Evolutionary conservation across 2,888 invertebrate species (phyloP).

Genomic region (Ochlodes sylvanus): DNA sequence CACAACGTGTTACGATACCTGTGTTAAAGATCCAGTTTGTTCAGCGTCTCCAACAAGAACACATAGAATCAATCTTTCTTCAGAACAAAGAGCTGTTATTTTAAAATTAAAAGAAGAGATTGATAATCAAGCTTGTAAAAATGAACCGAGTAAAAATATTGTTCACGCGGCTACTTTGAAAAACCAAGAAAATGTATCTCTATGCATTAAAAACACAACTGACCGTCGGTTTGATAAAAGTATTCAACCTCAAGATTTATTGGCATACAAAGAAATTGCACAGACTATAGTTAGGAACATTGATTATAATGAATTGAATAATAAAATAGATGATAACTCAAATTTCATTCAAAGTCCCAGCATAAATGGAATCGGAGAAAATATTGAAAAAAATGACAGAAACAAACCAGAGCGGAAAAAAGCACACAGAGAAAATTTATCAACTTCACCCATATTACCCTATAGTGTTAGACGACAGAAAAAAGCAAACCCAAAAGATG

Average conservation of each 20-base stretch:
- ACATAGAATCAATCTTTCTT: constrained; percentile 12
- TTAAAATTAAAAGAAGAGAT: constrained; percentile 20
- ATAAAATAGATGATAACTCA: background rate
- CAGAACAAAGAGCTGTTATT: constrained; percentile 10
- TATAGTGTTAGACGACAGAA: constrained; percentile 3
- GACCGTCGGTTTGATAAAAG: background rate
- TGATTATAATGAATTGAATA: constrained; percentile 2
- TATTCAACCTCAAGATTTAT: background rate
- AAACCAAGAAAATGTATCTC: background rate
- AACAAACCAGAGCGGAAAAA: background rate
- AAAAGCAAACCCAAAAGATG: background rate
- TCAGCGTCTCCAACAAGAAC: background rate
- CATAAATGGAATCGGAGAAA: background rate
- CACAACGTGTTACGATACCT: background rate
- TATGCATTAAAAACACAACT: background rate
- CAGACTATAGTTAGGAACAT: constrained; percentile 25
- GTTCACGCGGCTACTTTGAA: background rate
- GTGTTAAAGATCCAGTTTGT: background rate
- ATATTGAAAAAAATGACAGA: background rate
- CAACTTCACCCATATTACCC: constrained; percentile 27
- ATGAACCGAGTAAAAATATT: background rate
- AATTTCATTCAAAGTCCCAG: background rate
- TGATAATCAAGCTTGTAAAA: background rate
- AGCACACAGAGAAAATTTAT: background rate
- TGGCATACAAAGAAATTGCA: constrained; percentile 25